Conservation (phyloP, 2,888 invertebrate genomes). For the Dyspetes luteomarginatus region DNA sequence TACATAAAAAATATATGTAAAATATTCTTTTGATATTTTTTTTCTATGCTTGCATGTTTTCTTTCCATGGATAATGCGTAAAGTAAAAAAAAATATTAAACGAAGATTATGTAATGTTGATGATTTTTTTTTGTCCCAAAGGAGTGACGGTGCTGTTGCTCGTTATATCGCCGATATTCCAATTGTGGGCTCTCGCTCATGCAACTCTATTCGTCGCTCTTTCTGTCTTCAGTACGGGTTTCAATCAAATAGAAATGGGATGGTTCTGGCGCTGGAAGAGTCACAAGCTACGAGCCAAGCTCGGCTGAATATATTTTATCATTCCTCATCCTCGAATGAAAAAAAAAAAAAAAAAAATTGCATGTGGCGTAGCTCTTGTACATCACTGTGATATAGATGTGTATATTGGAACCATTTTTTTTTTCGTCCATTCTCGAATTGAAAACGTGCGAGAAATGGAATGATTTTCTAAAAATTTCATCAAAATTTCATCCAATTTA, state of each 20-base stretch:
- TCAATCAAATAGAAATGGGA: constrained; percentile 80
- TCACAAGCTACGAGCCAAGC: constrained; percentile 61
- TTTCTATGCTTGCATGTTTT: too few relatives aligned
- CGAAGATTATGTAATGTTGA: too few relatives aligned
- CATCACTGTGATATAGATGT: constrained; percentile 72
- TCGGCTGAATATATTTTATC: constrained; percentile 38
- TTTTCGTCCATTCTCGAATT: constrained; percentile 33
- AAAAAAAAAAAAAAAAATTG: too few relatives aligned
- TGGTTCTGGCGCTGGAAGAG: constrained; percentile 80
- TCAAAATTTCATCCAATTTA: neutral
- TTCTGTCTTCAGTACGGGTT: constrained; percentile 78
- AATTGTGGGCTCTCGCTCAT: constrained; percentile 77
- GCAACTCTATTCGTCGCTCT: constrained; percentile 76
- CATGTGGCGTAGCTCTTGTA: constrained; percentile 66
- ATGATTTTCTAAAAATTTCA: neutral
- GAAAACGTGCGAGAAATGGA: neutral
- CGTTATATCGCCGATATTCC: constrained; percentile 79
- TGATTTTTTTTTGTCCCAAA: too few relatives aligned
- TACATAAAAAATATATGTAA: too few relatives aligned
- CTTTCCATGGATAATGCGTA: too few relatives aligned
- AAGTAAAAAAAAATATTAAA: too few relatives aligned
- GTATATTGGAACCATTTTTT: constrained; percentile 61
- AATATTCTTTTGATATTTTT: too few relatives aligned
- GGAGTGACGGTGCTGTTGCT: constrained; percentile 76
- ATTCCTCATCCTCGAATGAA: constrained; percentile 33